phyloP scores from a whole-genome alignment of 2,113 vertebrate genomes.

The Nothocercus nigrocapillus region DNA sequence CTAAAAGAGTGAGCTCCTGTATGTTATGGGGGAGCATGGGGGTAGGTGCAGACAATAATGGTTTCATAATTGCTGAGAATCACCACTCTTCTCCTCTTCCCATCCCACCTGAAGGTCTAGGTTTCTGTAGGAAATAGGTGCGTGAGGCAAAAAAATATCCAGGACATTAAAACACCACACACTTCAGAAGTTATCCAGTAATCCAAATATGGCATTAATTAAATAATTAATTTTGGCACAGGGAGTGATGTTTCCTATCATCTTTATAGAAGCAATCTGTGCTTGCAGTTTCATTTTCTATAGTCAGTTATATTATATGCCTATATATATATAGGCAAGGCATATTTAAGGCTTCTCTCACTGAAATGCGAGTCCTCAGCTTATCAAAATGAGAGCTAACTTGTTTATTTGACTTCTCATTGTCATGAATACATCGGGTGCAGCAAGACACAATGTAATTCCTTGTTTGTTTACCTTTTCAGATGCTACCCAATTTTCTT shows the following conservation, averaged over 20 bases:
- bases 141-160: background rate
- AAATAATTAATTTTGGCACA: background rate
- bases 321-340: no score
- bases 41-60: background rate
- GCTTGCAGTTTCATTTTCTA: background rate
- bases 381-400: background rate
- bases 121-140: background rate
- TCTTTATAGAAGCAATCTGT: background rate
- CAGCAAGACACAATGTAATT: background rate
- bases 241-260: background rate
- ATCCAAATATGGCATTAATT: fast-evolving
- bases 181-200: background rate
- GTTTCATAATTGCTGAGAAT: background rate
- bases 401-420: background rate
- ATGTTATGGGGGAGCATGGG: background rate
- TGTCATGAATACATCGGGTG: background rate
- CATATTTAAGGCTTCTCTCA: background rate
- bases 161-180: background rate
- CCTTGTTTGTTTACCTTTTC: background rate
- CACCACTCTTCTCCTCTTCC: background rate
- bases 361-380: background rate
- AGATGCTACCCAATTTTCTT: background rate
- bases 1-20: background rate
- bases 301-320: no score
- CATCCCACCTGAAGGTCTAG: background rate